phyloP scores from a whole-genome alignment of 2,797 vertebrate genomes.

The Sebastes taczanowskii region DNA sequence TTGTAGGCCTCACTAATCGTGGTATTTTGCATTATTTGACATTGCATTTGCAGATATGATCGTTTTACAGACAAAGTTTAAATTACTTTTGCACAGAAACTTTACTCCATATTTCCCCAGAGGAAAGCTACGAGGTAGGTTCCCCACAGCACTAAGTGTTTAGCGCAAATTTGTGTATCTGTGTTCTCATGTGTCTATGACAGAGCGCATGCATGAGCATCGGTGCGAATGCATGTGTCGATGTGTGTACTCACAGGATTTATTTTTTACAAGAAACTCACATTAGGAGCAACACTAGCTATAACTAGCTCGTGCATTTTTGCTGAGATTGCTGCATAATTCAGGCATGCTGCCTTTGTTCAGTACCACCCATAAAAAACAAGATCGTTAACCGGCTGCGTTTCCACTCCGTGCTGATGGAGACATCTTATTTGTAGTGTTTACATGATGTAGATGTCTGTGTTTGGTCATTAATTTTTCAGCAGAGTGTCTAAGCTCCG shows the following conservation, averaged over 20 bases:
- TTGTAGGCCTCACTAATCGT: constrained; percentile 40
- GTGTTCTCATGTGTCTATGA: neutral
- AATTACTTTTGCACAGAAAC: constrained; percentile 61
- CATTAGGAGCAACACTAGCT: constrained; percentile 16
- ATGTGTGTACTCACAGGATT: neutral
- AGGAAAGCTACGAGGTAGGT: constrained; percentile 9
- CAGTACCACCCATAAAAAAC: constrained; percentile 39
- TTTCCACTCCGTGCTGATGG: constrained; percentile 34
- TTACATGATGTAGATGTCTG: constrained; percentile 66
- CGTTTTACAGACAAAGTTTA: constrained; percentile 54
- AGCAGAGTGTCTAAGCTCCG: constrained; percentile 42
- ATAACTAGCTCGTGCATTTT: constrained; percentile 30
- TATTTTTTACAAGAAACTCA: constrained; percentile 11
- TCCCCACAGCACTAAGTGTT: neutral
- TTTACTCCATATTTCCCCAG: constrained; percentile 54
- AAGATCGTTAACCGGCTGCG: constrained; percentile 36
- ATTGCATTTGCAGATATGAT: constrained; percentile 60
- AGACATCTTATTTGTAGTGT: constrained; percentile 65
- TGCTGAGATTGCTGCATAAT: constrained; percentile 51
- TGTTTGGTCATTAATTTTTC: constrained; percentile 67
- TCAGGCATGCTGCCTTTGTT: constrained; percentile 44
- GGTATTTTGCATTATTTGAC: constrained; percentile 51
- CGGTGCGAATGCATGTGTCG: neutral
- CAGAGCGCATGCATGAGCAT: neutral
- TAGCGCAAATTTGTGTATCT: neutral